phyloP scores from a whole-genome alignment of 2,888 invertebrate species.

The Agrilus mali region DNA sequence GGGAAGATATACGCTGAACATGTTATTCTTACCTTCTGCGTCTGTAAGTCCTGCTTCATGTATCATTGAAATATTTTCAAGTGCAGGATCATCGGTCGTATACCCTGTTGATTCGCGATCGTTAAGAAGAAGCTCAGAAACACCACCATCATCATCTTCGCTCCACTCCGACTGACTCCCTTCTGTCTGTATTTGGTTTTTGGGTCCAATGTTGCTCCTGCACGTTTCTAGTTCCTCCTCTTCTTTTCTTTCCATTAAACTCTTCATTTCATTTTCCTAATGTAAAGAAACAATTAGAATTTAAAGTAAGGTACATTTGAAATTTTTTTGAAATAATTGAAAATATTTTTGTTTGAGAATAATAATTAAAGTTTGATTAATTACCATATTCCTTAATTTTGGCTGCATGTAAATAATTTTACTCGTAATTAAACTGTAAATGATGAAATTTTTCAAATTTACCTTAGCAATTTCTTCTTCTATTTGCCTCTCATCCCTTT shows the following conservation, averaged over 20 bases:
- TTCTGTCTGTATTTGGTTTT: slow-evolving; percentile 25
- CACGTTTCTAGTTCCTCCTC: slow-evolving; percentile 29
- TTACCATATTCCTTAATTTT: too few species aligned
- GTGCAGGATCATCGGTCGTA: slow-evolving; percentile 76
- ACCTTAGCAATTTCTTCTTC: slow-evolving; percentile 38
- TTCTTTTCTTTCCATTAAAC: slow-evolving; percentile 35
- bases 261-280: slow-evolving; percentile 38
- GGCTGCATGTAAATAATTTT: too few species aligned
- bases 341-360: neutral
- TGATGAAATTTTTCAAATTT: slow-evolving; percentile 8
- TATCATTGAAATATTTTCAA: slow-evolving; percentile 73
- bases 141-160: slow-evolving; percentile 51
- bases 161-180: slow-evolving; percentile 79
- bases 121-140: slow-evolving; percentile 43
- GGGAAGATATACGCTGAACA: neutral
- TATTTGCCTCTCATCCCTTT: slow-evolving; percentile 39
- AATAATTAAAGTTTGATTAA: neutral
- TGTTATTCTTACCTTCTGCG: slow-evolving; percentile 50
- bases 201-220: slow-evolving; percentile 17
- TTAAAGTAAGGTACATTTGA: neutral
- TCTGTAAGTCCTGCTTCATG: slow-evolving; percentile 79
- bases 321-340: neutral
- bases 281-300: slow-evolving; percentile 8
- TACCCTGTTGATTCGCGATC: slow-evolving; percentile 62
- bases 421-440: too few species aligned